Conservation (phyloP, 2,888 invertebrate genomes). For the Ochlodes sylvanus region DNA sequence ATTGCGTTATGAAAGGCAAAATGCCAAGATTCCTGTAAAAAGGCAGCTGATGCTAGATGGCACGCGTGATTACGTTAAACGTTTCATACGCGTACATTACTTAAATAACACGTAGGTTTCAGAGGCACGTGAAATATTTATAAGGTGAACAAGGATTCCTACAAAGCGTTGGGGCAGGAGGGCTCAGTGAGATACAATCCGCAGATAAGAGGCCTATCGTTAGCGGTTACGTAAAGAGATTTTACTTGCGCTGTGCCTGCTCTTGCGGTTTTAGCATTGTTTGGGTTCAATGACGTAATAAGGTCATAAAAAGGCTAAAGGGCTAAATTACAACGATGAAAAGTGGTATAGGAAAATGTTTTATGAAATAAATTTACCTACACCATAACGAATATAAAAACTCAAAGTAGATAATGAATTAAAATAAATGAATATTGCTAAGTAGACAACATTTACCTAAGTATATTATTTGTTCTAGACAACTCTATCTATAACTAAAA, state of each 20-base stretch:
- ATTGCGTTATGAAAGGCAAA: conserved; percentile 3
- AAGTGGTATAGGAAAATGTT: too few species aligned
- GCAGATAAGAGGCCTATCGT: conserved; percentile 9
- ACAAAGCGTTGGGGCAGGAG: conserved; percentile 13
- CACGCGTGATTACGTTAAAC: conserved; percentile 12
- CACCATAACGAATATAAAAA: too few species aligned
- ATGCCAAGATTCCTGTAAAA: neutral
- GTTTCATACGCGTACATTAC: conserved; percentile 27
- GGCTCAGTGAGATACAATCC: conserved; percentile 2
- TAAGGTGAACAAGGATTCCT: conserved; percentile 52
- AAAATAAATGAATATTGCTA: too few species aligned
- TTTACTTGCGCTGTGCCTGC: neutral
- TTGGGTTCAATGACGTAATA: neutral
- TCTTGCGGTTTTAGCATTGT: neutral
- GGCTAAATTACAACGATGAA: too few species aligned
- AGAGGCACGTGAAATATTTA: conserved; percentile 60
- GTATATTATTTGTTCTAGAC: too few species aligned
- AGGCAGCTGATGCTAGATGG: conserved; percentile 1
- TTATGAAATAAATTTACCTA: too few species aligned
- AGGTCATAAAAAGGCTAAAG: too few species aligned
- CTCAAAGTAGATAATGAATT: too few species aligned
- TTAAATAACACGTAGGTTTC: conserved; percentile 33
- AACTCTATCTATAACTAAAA: too few species aligned
- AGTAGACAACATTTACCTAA: too few species aligned
- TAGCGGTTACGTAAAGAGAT: conserved; percentile 13